A percentile compares a stretch with the other conserved stretches of the same genome.
Evolutionary conservation across 2,113 vertebrate species (phyloP).

Genomic region (Numida meleagris): DNA sequence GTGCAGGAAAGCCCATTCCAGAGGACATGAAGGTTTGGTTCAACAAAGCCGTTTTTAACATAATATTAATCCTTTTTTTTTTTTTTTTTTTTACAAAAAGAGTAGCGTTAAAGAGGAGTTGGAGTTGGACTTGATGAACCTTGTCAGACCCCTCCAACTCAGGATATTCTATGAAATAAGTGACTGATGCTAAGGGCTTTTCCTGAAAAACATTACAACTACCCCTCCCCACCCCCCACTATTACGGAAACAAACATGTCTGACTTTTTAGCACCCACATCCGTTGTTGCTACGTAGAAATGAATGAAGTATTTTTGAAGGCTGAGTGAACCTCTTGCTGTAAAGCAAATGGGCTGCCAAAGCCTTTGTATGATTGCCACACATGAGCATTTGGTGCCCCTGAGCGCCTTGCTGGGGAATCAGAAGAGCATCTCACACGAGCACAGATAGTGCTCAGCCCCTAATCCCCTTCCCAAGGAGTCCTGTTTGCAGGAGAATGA

Average conservation of each 20-base stretch:
- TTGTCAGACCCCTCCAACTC: too few species aligned
- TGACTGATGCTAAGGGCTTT: background rate
- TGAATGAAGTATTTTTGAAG: background rate
- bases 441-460: background rate
- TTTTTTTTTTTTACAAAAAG: background rate
- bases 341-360: background rate
- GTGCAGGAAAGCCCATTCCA: background rate
- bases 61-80: background rate
- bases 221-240: background rate
- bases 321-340: background rate
- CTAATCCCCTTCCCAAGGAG: background rate
- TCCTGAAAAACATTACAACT: background rate
- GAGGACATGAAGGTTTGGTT: background rate
- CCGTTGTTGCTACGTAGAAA: background rate
- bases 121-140: too few species aligned
- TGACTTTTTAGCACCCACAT: background rate
- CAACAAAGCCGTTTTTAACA: background rate
- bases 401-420: background rate
- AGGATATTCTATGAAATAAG: background rate
- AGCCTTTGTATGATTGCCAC: background rate
- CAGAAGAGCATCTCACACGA: background rate
- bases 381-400: background rate
- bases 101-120: background rate
- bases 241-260: background rate
- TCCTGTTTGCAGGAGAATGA: background rate